These are phyloP conservation scores for Cebus imitator DNA, from an alignment of 2,113 vertebrate species.

Conservation along the genomic window DNA sequence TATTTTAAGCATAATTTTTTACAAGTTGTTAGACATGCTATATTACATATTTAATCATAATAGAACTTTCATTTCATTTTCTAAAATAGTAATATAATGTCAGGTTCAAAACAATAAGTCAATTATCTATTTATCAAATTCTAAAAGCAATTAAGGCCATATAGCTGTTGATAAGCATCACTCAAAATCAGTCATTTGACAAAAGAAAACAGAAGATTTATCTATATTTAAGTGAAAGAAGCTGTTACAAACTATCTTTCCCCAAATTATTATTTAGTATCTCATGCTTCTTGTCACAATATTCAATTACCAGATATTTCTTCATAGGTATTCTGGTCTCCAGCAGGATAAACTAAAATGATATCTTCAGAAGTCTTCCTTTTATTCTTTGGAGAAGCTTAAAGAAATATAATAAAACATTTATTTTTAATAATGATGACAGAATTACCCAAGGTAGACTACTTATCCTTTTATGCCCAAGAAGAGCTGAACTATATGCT, in stretches of 20 bases:
- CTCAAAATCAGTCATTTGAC: not conserved
- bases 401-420: slow-evolving; percentile 55
- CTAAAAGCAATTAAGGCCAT: not conserved
- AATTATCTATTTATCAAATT: not conserved
- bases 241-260: not conserved
- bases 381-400: slow-evolving; percentile 68
- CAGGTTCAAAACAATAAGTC: not conserved
- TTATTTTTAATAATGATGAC: not conserved
- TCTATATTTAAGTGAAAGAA: not conserved
- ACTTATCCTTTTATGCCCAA: not conserved
- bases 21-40: not conserved
- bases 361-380: slow-evolving; percentile 44
- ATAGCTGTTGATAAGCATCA: not conserved
- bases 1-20: not conserved
- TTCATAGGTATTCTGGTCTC: not conserved
- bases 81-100: not conserved
- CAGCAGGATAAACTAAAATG: slow-evolving; percentile 29
- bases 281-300: slow-evolving; percentile 12
- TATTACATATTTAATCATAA: not conserved
- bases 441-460: not conserved
- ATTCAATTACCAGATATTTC: slow-evolving; percentile 56
- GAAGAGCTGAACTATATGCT: not conserved
- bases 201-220: not conserved
- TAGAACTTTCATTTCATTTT: not conserved
- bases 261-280: not conserved